phyloP scores from a whole-genome alignment of 2,797 vertebrate species.

The Leptodactylus fallax region DNA sequence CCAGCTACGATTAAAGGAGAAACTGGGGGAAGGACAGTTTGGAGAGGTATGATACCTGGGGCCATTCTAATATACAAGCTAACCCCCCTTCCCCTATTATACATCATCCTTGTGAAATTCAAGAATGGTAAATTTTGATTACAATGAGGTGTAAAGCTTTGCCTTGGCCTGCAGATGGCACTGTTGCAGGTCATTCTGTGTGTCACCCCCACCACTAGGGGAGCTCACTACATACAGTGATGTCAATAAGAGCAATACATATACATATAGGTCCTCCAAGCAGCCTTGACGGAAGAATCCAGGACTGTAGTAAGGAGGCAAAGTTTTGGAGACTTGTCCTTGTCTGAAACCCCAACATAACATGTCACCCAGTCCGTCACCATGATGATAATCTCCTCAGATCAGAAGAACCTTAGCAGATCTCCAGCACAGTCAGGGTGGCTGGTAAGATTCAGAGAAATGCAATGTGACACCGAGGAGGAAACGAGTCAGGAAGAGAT shows the following conservation, averaged over 20 bases:
- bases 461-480: neutral
- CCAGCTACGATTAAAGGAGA: slow-evolving; percentile 72
- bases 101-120: neutral
- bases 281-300: too few species aligned
- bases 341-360: too few species aligned
- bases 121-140: neutral
- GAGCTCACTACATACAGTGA: too few species aligned
- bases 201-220: too few species aligned
- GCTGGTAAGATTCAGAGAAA: neutral
- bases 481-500: neutral
- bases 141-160: neutral
- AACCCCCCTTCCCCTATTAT: too few species aligned
- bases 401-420: neutral
- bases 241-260: too few species aligned
- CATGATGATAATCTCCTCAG: neutral
- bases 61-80: too few species aligned
- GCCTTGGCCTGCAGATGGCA: slow-evolving; percentile 3
- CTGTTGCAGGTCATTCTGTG: too few species aligned
- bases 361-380: neutral
- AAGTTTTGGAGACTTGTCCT: too few species aligned
- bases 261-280: too few species aligned
- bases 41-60: slow-evolving; percentile 78
- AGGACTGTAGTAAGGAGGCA: too few species aligned
- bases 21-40: slow-evolving; percentile 78
- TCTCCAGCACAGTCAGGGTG: too few species aligned